These are phyloP conservation scores for Atlantisia rogersi DNA, from an alignment of 2,113 vertebrate species.

Conservation along the genomic window DNA sequence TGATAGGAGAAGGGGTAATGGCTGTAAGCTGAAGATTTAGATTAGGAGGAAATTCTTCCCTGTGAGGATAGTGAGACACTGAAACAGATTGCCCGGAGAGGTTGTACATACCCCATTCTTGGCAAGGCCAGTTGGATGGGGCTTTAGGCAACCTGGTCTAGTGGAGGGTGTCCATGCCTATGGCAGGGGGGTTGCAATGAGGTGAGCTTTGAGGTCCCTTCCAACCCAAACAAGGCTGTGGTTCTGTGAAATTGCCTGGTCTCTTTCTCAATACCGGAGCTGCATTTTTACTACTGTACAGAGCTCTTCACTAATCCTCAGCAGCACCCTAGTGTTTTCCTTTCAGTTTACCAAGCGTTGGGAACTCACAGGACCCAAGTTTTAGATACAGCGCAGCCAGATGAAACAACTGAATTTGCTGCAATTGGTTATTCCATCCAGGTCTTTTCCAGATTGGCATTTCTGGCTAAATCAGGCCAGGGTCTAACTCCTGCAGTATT, in stretches of 20 bases:
- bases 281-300: background rate
- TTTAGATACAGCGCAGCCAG: accelerated
- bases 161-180: too few species aligned
- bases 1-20: too few species aligned
- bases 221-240: too few species aligned
- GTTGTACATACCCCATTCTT: too few species aligned
- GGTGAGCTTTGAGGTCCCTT: too few species aligned
- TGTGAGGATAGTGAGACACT: too few species aligned
- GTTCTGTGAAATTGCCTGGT: background rate
- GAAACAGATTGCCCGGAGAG: too few species aligned
- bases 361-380: background rate
- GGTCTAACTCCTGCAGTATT: background rate
- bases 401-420: background rate
- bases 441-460: background rate
- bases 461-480: background rate
- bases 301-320: background rate
- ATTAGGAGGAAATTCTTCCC: too few species aligned
- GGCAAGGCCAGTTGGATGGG: too few species aligned
- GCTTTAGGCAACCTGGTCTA: too few species aligned
- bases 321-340: background rate
- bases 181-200: too few species aligned
- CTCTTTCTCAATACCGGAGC: background rate
- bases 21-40: too few species aligned
- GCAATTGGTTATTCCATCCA: background rate
- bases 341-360: background rate